A percentile compares a stretch with the other conserved stretches of the same genome.
These are phyloP conservation scores for Parazoanthus swiftii DNA, from an alignment of 92 coral and sea anemone species.

Conservation along the genomic window DNA sequence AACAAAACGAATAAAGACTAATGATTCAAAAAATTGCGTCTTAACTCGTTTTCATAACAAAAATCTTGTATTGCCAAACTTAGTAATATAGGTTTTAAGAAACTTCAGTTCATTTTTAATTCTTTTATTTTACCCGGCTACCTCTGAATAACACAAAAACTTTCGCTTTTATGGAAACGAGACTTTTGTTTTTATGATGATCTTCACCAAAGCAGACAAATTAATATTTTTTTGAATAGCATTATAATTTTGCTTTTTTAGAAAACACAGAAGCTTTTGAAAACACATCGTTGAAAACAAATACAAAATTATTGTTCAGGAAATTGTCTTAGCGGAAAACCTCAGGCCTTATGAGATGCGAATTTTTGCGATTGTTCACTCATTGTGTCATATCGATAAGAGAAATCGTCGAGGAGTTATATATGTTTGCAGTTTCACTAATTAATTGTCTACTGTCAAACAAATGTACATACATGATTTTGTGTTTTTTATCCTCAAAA, in stretches of 20 bases:
- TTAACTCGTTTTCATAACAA: background rate
- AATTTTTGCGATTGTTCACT: background rate
- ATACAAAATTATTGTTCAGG: slow-evolving; percentile 26
- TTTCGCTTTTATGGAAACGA: background rate
- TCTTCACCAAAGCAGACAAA: slow-evolving; percentile 27
- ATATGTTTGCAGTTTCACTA: background rate
- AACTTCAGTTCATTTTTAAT: background rate
- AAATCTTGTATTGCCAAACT: background rate
- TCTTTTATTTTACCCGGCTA: background rate
- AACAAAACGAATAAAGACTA: background rate
- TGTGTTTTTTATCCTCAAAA: background rate
- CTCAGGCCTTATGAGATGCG: background rate
- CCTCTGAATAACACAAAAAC: background rate
- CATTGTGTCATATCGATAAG: background rate
- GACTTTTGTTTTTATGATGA: background rate
- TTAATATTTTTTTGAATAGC: slow-evolving; percentile 33
- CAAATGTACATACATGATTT: background rate
- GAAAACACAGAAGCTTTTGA: slow-evolving; percentile 1
- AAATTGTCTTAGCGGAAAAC: slow-evolving; percentile 24
- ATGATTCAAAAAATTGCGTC: background rate
- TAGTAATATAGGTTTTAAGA: background rate
- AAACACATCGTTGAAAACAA: slow-evolving; percentile 32
- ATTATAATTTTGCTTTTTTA: slow-evolving; percentile 23
- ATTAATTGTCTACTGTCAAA: slow-evolving; percentile 1
- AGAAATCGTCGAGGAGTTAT: background rate